Percentiles rank a stretch among this genome's conserved stretches.
These are phyloP conservation scores for Pentamera pediparva DNA, from an alignment of 53 echinoderm and acorn worm genomes.

Conservation along the genomic window DNA sequence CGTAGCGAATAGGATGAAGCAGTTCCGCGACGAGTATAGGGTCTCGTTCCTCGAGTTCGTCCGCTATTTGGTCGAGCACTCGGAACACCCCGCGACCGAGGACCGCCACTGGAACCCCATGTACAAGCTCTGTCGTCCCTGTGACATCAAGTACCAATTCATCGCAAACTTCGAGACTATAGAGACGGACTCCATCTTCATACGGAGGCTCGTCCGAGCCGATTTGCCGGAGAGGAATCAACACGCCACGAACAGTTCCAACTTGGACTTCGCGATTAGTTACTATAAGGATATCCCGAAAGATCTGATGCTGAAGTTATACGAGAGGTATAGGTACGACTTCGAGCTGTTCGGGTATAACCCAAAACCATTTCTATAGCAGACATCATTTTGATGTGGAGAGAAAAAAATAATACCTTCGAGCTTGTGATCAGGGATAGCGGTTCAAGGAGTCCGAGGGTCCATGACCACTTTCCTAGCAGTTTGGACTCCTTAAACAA, in stretches of 20 bases:
- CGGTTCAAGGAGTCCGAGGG: too few relatives aligned
- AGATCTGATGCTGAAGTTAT: constrained; percentile 45
- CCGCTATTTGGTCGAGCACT: constrained; percentile 9
- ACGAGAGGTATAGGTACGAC: constrained; percentile 64
- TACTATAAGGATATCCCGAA: constrained; percentile 56
- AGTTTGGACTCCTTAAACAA: too few relatives aligned
- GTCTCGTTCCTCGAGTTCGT: constrained; percentile 18
- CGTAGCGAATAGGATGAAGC: not conserved
- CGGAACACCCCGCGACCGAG: not conserved
- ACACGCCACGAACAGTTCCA: constrained; percentile 81
- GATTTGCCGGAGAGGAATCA: constrained; percentile 40
- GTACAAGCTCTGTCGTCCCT: constrained; percentile 20
- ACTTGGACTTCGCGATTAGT: constrained; percentile 48
- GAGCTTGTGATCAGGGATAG: too few relatives aligned
- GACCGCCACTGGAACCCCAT: constrained; percentile 24
- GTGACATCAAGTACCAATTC: constrained; percentile 22
- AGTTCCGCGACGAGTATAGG: not conserved
- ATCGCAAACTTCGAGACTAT: constrained; percentile 29
- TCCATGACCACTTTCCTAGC: too few relatives aligned
- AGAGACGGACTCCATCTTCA: constrained; percentile 3
- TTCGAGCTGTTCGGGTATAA: constrained; percentile 75
- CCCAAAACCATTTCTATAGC: constrained; percentile 23
- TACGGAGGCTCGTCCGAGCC: constrained; percentile 18
- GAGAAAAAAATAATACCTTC: too few relatives aligned
- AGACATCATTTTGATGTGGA: not conserved